A percentile compares a stretch with the other conserved stretches of the same genome.
Evolutionary conservation across 1,140 invertebrate genomes (phyloP).

Genomic region (Triops longicaudatus): DNA sequence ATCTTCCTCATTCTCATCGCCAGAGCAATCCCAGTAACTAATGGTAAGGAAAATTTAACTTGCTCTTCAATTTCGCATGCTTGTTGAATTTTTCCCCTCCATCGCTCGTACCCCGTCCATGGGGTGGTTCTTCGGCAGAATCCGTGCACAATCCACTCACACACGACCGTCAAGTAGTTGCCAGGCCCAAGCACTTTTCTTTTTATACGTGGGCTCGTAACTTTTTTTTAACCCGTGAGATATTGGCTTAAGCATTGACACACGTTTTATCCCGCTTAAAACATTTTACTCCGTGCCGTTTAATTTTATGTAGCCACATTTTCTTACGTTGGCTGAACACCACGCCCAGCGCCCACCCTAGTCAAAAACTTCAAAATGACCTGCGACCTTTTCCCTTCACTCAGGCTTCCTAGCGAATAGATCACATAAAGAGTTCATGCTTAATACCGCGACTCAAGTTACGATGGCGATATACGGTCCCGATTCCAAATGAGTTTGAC

Average conservation of each 20-base stretch:
- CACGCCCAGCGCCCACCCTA: not conserved
- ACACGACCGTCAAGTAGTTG: not conserved
- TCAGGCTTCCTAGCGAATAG: not conserved
- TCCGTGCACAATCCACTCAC: not conserved
- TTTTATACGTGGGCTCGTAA: no score
- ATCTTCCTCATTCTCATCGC: not conserved
- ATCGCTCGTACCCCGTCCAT: not conserved
- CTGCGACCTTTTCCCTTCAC: not conserved
- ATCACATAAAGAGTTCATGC: constrained; percentile 6
- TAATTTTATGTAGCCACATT: not conserved
- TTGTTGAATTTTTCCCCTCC: not conserved
- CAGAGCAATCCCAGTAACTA: not conserved
- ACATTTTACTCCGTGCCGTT: not conserved
- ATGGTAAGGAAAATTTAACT: constrained; percentile 13
- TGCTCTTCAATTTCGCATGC: constrained; percentile 14
- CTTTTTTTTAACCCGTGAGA: no score
- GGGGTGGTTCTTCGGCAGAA: not conserved
- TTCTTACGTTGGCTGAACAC: not conserved
- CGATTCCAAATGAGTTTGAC: constrained; percentile 3
- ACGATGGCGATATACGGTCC: not conserved
- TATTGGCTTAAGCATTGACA: no score
- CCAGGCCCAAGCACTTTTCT: no score
- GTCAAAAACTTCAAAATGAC: not conserved
- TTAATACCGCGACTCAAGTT: constrained; percentile 1
- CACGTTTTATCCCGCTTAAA: no score